Evolutionary conservation across 2,888 invertebrate species (phyloP).

Genomic region (Dromius quadrimaculatus): DNA sequence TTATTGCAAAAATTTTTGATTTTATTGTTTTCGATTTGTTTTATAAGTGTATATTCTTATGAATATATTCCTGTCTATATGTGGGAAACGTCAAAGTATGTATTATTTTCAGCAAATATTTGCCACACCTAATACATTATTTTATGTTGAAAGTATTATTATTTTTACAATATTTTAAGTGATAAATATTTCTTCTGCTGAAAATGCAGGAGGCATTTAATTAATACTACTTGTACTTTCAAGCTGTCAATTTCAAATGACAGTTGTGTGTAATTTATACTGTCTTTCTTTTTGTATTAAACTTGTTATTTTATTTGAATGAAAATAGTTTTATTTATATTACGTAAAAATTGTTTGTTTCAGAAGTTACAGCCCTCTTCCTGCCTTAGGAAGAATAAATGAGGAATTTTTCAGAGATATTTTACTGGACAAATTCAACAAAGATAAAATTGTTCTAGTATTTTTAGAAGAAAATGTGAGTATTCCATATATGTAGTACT

Average conservation of each 20-base stretch:
- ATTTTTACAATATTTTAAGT: not conserved
- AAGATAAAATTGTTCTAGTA: slow-evolving; percentile 64
- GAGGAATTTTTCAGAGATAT: slow-evolving; percentile 63
- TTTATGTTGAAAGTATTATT: slow-evolving; percentile 2
- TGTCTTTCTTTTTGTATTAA: not conserved
- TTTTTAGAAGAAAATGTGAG: slow-evolving; percentile 70
- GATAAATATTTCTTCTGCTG: not conserved
- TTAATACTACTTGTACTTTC: not conserved
- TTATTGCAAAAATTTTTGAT: slow-evolving; percentile 37
- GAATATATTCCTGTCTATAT: slow-evolving; percentile 65
- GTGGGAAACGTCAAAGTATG: slow-evolving; percentile 64
- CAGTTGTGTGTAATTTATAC: not conserved
- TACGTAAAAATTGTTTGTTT: slow-evolving; percentile 9
- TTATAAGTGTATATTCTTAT: slow-evolving; percentile 43
- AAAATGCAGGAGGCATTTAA: not conserved
- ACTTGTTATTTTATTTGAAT: not conserved
- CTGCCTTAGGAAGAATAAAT: slow-evolving; percentile 63
- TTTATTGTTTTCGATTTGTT: slow-evolving; percentile 44
- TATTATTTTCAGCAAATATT: slow-evolving; percentile 50
- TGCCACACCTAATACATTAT: slow-evolving; percentile 45
- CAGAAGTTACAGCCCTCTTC: slow-evolving; percentile 56
- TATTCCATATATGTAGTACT: slow-evolving; percentile 41
- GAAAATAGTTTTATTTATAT: not conserved
- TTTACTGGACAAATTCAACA: slow-evolving; percentile 59
- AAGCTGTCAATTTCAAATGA: not conserved